Evolutionary conservation across 2,888 invertebrate genomes (phyloP).

Genomic region (Troglohyphantes excavatus): DNA sequence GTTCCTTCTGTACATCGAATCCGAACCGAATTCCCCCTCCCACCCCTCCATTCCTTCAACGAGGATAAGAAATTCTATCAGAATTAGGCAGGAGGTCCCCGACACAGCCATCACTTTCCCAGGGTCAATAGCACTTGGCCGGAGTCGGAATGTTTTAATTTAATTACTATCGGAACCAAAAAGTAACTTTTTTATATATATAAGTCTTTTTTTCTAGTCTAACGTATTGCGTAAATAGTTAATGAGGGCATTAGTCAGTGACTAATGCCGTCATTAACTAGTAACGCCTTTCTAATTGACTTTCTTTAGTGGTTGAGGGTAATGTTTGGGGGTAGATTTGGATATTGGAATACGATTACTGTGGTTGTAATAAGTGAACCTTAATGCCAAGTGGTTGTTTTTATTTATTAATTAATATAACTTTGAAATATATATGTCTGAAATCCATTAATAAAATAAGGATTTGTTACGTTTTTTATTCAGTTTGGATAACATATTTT

Average conservation of each 20-base stretch:
- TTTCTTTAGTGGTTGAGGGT: no score
- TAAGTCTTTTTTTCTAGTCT: not conserved
- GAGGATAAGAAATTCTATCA: constrained; percentile 57
- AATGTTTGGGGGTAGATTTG: no score
- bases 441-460: no score
- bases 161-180: not conserved
- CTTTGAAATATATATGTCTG: no score
- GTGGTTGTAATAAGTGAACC: no score
- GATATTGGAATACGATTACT: no score
- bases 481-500: no score
- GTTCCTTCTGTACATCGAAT: constrained; percentile 56
- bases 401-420: no score
- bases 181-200: not conserved
- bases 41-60: constrained; percentile 51
- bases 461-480: no score
- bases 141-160: not conserved
- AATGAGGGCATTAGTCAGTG: not conserved
- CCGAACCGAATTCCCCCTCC: constrained; percentile 13
- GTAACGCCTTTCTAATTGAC: no score
- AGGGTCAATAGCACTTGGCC: constrained; percentile 15
- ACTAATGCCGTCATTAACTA: no score
- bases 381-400: no score
- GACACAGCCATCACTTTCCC: not conserved
- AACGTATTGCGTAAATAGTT: not conserved
- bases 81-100: constrained; percentile 2